Percentiles rank a stretch among this genome's conserved stretches.
phyloP scores from a whole-genome alignment of 1,140 invertebrate species.

The Euglossa dilemma region DNA sequence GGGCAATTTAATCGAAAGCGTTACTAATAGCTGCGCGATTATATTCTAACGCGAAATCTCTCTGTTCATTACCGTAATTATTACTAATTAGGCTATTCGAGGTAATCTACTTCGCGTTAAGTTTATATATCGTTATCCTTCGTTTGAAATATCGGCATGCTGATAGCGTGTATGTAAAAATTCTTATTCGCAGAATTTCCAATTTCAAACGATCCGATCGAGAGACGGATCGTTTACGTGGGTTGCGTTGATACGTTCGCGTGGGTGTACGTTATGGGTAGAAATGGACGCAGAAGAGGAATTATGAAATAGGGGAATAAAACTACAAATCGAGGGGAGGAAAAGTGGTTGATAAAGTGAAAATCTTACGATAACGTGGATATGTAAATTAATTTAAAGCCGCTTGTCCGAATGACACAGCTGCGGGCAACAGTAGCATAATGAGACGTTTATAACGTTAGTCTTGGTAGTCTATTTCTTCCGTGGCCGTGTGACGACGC shows the following conservation, averaged over 20 bases:
- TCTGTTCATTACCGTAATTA: background rate
- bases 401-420: background rate
- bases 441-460: slow-evolving; percentile 30
- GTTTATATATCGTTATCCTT: too few species aligned
- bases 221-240: too few species aligned
- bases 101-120: background rate
- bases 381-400: slow-evolving; percentile 28
- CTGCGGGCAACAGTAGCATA: background rate
- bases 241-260: too few species aligned
- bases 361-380: background rate
- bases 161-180: too few species aligned
- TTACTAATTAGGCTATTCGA: background rate
- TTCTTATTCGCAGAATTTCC: too few species aligned
- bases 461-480: slow-evolving; percentile 13
- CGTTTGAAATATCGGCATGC: too few species aligned
- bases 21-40: background rate
- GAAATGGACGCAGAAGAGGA: background rate
- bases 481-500: background rate
- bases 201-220: too few species aligned
- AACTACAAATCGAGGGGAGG: background rate
- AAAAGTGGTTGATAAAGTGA: too few species aligned
- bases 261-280: too few species aligned
- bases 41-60: background rate
- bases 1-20: background rate
- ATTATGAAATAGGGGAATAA: background rate